phyloP scores from a whole-genome alignment of 2,797 vertebrate genomes.

The Pyrocephalus nanus region DNA sequence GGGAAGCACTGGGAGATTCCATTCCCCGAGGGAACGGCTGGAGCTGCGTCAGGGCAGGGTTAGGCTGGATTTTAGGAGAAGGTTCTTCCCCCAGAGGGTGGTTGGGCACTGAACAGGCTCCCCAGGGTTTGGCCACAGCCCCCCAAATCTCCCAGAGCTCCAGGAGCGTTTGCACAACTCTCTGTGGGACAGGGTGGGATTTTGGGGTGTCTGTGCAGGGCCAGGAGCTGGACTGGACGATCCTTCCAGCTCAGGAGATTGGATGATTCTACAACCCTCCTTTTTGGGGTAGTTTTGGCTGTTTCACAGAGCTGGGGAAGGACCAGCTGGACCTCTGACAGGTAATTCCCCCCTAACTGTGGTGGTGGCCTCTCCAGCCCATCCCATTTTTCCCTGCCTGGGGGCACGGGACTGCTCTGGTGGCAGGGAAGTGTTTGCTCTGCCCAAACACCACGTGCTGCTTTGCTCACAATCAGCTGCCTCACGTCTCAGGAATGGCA shows the following conservation, averaged over 20 bases:
- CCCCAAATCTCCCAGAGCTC: background rate
- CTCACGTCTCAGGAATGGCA: slow-evolving; percentile 18
- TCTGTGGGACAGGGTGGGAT: background rate
- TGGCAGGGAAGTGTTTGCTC: background rate
- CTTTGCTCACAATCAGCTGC: background rate
- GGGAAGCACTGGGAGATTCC: background rate
- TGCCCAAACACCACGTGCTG: background rate
- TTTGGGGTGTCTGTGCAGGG: background rate
- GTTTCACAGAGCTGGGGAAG: background rate
- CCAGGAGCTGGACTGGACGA: accelerated
- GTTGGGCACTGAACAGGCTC: background rate
- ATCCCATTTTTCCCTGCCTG: background rate
- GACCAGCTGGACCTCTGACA: background rate
- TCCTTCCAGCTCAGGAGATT: background rate
- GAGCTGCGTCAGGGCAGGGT: background rate
- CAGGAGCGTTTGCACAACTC: accelerated
- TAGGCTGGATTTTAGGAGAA: background rate
- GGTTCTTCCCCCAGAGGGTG: background rate
- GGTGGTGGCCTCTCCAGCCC: background rate
- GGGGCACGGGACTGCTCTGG: background rate
- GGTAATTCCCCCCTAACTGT: background rate
- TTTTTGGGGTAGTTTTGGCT: background rate
- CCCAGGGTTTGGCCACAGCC: background rate
- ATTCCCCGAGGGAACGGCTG: accelerated
- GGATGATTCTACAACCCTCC: accelerated